Base-by-base conservation (phyloP, 2,888 invertebrate genomes). In the Vanessa cardui region DNA sequence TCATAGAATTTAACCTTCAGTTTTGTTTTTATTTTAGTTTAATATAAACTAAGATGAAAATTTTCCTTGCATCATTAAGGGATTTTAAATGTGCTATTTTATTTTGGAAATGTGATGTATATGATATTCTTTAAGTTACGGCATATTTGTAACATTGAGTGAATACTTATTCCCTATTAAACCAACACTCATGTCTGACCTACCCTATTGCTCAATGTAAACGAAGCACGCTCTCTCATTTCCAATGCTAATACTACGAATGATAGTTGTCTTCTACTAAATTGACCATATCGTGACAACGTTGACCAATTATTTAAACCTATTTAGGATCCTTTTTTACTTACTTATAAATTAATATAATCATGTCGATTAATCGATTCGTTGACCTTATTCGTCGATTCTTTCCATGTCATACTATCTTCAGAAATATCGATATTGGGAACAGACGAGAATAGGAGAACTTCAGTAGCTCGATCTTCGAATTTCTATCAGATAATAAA, bases 131-230 rank as follows among this genome's bases (percentile, higher is more conserved):
- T 52, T 8, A 52, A 26, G 26, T 16, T 52, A 52, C 5, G 50
- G 50, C 26, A 52, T 26, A 31, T 56, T n/a, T 33, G 9, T 16
- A n/a, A 16, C 26, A 26, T 9, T 21, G 21, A 33, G 54, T n/a
- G 9, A 7, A 9, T 56, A 56, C 16, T 54, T 56, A 56, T 56
- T 61, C 63, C 46, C 74, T 76, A 83, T 82, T 79, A 83, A 86
- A 83, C 81, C 81, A 76, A 76, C 76, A 78, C 82, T 81, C 88
- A 86, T 87, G 86, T 86, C 78, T 88, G 89, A 90, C 90, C 89
- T 90, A 89, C 86, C 90, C 88, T 80, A 88, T 88, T 88, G 84
- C 87, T 85, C 79, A 86, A 84, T 77, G 78, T 82, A 84, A 79
- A 77, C 85, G 77, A 76, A 77, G 77, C 86, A 86, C 87, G 86